These are phyloP conservation scores for Trinorchestia longiramus DNA, from an alignment of 1,140 invertebrate genomes.

Conservation along the genomic window DNA sequence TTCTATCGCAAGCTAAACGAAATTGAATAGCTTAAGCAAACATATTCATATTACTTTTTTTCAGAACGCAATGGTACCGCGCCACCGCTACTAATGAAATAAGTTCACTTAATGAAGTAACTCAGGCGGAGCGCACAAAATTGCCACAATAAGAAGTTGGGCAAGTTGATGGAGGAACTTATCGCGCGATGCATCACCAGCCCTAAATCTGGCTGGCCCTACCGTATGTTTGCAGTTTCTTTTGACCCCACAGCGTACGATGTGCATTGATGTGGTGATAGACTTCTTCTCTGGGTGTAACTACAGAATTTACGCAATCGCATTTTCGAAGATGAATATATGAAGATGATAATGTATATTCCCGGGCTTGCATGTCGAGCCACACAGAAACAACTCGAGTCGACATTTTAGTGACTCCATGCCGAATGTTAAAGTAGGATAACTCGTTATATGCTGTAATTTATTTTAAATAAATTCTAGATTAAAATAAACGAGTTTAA, in stretches of 20 bases:
- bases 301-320: background rate
- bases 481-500: too few species aligned
- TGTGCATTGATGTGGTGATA: background rate
- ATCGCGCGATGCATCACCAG: background rate
- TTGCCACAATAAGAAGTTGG: conserved; percentile 21
- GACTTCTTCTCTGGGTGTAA: background rate
- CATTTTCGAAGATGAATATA: background rate
- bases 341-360: too few species aligned
- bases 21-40: background rate
- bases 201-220: background rate
- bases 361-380: too few species aligned
- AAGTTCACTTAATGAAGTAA: background rate
- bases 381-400: too few species aligned
- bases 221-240: background rate
- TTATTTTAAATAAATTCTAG: too few species aligned
- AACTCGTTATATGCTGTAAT: too few species aligned
- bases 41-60: background rate
- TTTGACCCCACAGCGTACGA: background rate
- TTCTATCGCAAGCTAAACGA: background rate
- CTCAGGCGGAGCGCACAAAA: background rate
- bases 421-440: too few species aligned
- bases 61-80: background rate
- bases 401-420: too few species aligned
- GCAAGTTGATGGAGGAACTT: conserved; percentile 24
- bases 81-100: background rate